Percentiles rank a stretch among this genome's conserved stretches.
phyloP scores from a whole-genome alignment of 2,888 invertebrate genomes.

The Chydorus sphaericus region DNA sequence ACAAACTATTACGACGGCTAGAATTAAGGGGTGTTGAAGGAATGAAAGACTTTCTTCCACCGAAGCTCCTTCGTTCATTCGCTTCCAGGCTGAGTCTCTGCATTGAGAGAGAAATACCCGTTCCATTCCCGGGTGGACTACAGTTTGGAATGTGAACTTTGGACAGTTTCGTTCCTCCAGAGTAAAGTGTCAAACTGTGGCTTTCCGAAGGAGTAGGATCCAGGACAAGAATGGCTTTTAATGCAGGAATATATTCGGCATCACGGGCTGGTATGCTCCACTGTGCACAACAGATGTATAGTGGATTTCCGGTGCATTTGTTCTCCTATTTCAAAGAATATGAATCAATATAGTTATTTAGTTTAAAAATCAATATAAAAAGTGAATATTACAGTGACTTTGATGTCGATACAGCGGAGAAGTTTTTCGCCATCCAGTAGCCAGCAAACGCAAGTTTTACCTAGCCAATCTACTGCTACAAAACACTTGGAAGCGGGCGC shows the following conservation, averaged over 20 bases:
- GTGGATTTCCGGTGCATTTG: neutral
- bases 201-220: conserved; percentile 51
- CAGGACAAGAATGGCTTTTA: neutral
- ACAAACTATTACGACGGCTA: conserved; percentile 3
- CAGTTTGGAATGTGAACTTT: conserved; percentile 39
- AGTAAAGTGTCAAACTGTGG: conserved; percentile 52
- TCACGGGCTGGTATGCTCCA: conserved; percentile 19
- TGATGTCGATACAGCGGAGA: conserved; percentile 57
- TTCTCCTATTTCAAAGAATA: neutral
- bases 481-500: neutral
- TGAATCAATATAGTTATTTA: neutral
- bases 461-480: neutral
- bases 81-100: conserved; percentile 24
- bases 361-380: neutral
- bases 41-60: no score
- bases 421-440: conserved; percentile 62
- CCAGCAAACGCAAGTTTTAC: conserved; percentile 7
- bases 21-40: neutral
- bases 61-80: neutral
- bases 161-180: conserved; percentile 63
- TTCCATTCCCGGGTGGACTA: neutral
- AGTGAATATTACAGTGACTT: conserved; percentile 36
- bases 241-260: conserved; percentile 41
- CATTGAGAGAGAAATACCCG: conserved; percentile 32
- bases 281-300: conserved; percentile 1